phyloP scores from a whole-genome alignment of 2,888 invertebrate genomes.

The Metopia argyrocephala region DNA sequence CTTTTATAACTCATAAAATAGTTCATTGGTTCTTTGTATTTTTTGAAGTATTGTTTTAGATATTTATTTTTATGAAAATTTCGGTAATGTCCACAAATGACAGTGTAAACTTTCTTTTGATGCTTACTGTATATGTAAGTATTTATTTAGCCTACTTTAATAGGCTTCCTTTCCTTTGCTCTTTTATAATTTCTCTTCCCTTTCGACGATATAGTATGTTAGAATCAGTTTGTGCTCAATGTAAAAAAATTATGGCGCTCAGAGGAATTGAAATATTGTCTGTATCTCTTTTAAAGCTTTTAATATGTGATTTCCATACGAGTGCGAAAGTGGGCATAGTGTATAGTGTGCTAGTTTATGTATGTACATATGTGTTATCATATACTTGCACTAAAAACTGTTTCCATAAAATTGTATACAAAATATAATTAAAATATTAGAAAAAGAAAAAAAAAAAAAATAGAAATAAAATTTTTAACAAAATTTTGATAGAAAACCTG shows the following conservation, averaged over 20 bases:
- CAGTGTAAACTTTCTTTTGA: no score
- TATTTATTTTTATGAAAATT: no score
- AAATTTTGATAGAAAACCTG: constrained; percentile 49
- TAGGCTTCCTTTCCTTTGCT: background rate
- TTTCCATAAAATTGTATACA: constrained; percentile 28
- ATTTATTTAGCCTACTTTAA: constrained; percentile 42
- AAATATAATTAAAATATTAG: constrained; percentile 46
- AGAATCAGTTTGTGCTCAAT: constrained; percentile 47
- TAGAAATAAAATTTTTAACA: no score
- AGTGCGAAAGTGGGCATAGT: background rate
- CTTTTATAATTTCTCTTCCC: background rate
- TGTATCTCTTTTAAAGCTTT: constrained; percentile 20
- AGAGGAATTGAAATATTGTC: constrained; percentile 52
- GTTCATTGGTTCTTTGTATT: no score
- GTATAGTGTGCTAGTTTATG: no score
- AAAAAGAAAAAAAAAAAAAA: no score
- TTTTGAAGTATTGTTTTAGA: no score
- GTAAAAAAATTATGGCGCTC: constrained; percentile 47
- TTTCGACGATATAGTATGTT: background rate
- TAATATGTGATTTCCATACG: background rate
- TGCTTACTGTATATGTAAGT: background rate
- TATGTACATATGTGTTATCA: background rate
- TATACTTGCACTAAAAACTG: background rate
- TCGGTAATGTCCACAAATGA: no score
- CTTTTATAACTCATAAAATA: no score